phyloP scores from a whole-genome alignment of 1,140 invertebrate species.

The Lucilia sericata region DNA sequence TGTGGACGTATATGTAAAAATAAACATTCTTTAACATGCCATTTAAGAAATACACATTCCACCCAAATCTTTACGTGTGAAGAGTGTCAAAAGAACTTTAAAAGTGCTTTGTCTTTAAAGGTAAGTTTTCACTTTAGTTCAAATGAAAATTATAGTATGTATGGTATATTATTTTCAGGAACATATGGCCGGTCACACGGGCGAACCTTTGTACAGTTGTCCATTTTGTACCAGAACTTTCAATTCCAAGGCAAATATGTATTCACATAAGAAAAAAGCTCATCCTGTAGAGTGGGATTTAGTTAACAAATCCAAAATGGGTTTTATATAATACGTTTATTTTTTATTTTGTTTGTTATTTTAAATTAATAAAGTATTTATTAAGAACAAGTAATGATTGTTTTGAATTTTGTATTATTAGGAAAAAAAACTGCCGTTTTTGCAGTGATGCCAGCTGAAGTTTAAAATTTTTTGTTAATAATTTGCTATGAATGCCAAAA shows the following conservation, averaged over 20 bases:
- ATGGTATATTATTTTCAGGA: conserved; percentile 50
- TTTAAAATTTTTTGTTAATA: not conserved
- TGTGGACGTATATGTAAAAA: conserved; percentile 64
- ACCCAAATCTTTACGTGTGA: conserved; percentile 62
- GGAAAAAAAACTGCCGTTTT: not conserved
- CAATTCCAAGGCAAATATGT: conserved; percentile 66
- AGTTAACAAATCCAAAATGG: conserved; percentile 14
- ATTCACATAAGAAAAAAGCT: conserved; percentile 62
- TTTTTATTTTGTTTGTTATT: not conserved
- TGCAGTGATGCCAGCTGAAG: not conserved
- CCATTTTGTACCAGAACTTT: conserved; percentile 64
- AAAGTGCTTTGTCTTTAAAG: conserved; percentile 63
- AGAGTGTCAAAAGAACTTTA: conserved; percentile 64
- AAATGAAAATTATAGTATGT: not conserved
- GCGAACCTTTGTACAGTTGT: conserved; percentile 64
- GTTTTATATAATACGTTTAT: not conserved
- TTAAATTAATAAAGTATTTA: not conserved
- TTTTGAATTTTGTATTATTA: not conserved
- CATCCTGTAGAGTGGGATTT: conserved; percentile 61
- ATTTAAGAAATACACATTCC: conserved; percentile 62
- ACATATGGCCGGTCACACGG: conserved; percentile 65
- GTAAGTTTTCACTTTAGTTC: conserved; percentile 43
- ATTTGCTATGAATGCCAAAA: not conserved
- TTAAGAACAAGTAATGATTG: not conserved
- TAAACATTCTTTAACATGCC: conserved; percentile 59